Conservation (phyloP, 1,140 invertebrate genomes). For the Cotesia chilonis region DNA sequence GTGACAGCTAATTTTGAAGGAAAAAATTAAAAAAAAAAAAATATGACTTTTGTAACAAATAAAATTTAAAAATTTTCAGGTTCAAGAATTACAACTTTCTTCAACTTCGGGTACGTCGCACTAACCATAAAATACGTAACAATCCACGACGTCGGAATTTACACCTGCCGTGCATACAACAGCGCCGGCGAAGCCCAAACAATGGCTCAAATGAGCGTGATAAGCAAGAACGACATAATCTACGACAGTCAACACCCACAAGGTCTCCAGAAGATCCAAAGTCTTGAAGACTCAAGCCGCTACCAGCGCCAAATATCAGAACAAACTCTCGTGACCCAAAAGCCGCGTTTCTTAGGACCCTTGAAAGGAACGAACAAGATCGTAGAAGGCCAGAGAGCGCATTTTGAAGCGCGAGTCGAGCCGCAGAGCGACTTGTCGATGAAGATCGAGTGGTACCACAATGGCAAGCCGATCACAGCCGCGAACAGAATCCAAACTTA, state of each 20-base stretch:
- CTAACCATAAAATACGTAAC: conserved; percentile 94
- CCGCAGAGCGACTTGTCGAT: conserved; percentile 90
- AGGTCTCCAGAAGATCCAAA: conserved; percentile 88
- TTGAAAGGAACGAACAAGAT: conserved; percentile 92
- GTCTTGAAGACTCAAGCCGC: conserved; percentile 83
- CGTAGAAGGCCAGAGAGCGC: conserved; percentile 93
- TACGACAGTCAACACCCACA: conserved; percentile 87
- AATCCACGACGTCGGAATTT: conserved; percentile 88
- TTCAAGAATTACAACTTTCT: conserved; percentile 92
- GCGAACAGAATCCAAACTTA: conserved; percentile 91
- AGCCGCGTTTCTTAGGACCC: conserved; percentile 85
- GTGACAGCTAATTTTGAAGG: too few relatives aligned
- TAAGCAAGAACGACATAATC: conserved; percentile 85
- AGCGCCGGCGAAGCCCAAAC: conserved; percentile 87
- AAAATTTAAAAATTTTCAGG: conserved; percentile 58
- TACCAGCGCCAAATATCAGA: conserved; percentile 75
- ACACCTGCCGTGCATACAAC: conserved; percentile 90
- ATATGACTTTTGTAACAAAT: too few relatives aligned
- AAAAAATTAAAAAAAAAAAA: too few relatives aligned
- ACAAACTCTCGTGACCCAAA: conserved; percentile 78
- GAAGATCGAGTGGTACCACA: conserved; percentile 91
- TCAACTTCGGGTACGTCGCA: conserved; percentile 96
- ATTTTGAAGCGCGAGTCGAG: conserved; percentile 95
- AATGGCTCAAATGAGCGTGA: conserved; percentile 86
- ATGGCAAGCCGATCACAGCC: conserved; percentile 82